Conservation (phyloP, 2,797 vertebrate genomes). For the Gymnoscopelus braueri region DNA sequence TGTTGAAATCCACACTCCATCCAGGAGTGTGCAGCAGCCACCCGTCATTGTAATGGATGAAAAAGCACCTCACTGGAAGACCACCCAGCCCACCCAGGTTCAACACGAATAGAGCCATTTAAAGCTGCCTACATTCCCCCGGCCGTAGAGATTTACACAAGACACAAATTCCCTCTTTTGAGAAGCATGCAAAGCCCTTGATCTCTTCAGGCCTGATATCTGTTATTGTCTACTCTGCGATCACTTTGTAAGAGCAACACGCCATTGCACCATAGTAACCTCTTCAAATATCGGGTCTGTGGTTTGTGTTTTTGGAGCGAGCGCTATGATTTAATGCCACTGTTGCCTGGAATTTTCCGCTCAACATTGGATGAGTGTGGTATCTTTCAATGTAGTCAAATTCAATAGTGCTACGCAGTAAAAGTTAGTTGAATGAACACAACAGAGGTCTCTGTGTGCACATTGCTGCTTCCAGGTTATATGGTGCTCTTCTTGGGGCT, state of each 20-base stretch:
- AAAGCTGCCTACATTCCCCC: not conserved
- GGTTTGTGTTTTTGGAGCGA: constrained; percentile 2
- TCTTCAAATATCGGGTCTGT: constrained; percentile 6
- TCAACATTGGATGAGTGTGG: constrained; percentile 4
- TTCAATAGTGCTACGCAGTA: not conserved
- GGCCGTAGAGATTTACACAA: not conserved
- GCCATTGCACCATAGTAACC: constrained; percentile 6
- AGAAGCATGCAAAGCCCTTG: constrained; percentile 1
- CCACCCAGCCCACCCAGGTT: not conserved
- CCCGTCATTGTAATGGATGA: not conserved
- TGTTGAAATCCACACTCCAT: not conserved
- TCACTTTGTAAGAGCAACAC: constrained; percentile 1
- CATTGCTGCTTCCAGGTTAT: not conserved
- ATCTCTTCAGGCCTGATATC: not conserved
- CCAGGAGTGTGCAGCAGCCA: not conserved
- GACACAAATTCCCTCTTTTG: not conserved
- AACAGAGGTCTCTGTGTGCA: not conserved
- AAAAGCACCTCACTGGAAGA: not conserved
- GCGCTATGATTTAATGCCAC: constrained; percentile 14
- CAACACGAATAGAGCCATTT: constrained; percentile 1
- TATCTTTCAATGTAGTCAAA: not conserved
- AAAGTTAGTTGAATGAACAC: not conserved
- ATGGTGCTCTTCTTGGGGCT: not conserved
- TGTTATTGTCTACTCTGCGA: constrained; percentile 4
- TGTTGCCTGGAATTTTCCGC: constrained; percentile 25